Conservation (phyloP, 2,113 vertebrate species). For the Macrotus californicus region DNA sequence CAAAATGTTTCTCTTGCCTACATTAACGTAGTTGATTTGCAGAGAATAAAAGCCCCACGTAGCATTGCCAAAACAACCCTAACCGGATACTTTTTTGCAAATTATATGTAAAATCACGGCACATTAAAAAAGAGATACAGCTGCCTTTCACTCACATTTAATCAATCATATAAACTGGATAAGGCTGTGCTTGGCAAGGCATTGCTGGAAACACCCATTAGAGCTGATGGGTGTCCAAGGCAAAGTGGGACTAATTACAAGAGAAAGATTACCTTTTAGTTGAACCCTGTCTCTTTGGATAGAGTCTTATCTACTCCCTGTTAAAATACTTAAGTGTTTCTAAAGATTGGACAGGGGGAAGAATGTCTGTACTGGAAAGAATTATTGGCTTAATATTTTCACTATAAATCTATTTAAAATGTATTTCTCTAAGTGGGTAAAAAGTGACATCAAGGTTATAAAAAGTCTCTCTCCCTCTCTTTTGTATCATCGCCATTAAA, state of each 20-base stretch:
- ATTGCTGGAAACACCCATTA: background rate
- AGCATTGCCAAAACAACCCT: background rate
- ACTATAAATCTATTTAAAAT: slow-evolving; percentile 25
- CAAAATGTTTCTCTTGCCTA: background rate
- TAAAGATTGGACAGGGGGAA: background rate
- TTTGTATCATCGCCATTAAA: background rate
- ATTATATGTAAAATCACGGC: background rate
- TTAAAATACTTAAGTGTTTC: slow-evolving; percentile 44
- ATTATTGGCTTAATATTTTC: background rate
- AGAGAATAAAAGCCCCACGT: background rate
- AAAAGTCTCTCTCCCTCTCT: background rate
- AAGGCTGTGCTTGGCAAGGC: background rate
- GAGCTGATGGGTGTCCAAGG: background rate
- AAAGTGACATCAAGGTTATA: background rate
- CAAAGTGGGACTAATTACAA: background rate
- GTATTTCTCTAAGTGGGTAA: background rate
- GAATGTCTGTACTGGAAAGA: background rate
- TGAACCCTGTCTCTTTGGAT: background rate
- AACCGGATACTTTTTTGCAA: background rate
- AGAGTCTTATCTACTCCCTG: background rate
- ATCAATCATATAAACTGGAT: background rate
- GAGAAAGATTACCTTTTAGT: background rate
- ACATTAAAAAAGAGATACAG: background rate
- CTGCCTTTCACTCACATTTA: background rate
- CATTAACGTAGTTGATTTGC: background rate